These are phyloP conservation scores for Brachionus rotundiformis DNA, from an alignment of 1,140 invertebrate species.

Conservation along the genomic window DNA sequence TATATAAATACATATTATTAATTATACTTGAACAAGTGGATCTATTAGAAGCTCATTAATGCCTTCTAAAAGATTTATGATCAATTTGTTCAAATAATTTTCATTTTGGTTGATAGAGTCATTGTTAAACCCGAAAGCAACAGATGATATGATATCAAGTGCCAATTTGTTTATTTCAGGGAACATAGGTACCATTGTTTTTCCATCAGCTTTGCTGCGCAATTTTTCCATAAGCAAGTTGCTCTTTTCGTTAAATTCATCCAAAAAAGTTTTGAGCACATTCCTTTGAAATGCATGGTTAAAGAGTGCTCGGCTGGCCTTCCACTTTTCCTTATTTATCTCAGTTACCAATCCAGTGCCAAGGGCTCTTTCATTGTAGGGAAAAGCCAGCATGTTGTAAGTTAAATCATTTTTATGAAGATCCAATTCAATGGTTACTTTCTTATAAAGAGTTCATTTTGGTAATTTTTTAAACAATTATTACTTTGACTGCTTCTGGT, in stretches of 20 bases:
- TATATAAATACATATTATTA: neutral
- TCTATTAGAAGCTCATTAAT: neutral
- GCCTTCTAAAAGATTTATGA: neutral
- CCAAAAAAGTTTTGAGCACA: neutral
- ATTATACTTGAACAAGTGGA: neutral
- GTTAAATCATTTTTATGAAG: conserved; percentile 27
- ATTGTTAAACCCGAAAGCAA: conserved; percentile 44
- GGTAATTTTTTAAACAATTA: neutral
- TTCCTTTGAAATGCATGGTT: conserved; percentile 40
- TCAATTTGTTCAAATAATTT: conserved; percentile 18
- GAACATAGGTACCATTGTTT: neutral
- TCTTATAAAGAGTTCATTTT: too few species aligned
- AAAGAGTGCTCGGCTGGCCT: conserved; percentile 24
- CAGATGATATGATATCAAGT: conserved; percentile 17
- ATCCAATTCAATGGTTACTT: conserved; percentile 33
- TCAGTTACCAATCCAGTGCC: conserved; percentile 16
- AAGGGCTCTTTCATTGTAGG: conserved; percentile 19
- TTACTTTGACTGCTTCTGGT: conserved; percentile 27
- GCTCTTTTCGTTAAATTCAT: conserved; percentile 29
- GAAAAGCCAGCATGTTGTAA: conserved; percentile 18
- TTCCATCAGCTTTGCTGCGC: neutral
- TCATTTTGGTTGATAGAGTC: conserved; percentile 8
- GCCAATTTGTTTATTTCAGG: conserved; percentile 25
- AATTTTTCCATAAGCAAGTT: conserved; percentile 43
- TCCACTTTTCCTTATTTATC: conserved; percentile 36